phyloP scores from a whole-genome alignment of 2,797 vertebrate genomes.

The Emydoidea blandingii region DNA sequence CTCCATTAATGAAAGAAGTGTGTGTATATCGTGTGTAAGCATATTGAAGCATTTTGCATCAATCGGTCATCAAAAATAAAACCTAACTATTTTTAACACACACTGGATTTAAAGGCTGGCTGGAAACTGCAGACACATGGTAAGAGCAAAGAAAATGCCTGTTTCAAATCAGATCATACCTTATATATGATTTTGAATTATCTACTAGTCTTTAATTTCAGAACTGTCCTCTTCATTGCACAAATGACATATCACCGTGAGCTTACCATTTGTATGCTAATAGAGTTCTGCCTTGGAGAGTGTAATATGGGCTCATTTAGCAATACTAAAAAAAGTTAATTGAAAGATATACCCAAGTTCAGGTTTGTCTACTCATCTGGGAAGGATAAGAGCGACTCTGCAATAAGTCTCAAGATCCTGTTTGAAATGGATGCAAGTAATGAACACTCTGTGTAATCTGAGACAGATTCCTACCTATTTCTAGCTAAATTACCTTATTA shows the following conservation, averaged over 20 bases:
- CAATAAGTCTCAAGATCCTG: fast-evolving
- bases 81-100: background rate
- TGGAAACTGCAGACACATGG: background rate
- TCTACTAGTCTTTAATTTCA: constrained; percentile 18
- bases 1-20: background rate
- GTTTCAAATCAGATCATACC: background rate
- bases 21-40: background rate
- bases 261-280: background rate
- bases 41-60: background rate
- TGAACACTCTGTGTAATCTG: background rate
- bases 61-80: background rate
- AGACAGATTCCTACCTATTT: background rate
- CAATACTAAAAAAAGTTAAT: constrained; percentile 3
- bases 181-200: background rate
- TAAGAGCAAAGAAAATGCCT: background rate
- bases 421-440: background rate
- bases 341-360: background rate
- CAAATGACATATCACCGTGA: background rate
- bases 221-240: constrained; percentile 12
- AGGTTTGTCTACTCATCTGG: background rate
- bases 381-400: background rate
- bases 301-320: background rate
- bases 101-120: background rate
- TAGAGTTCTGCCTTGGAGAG: background rate
- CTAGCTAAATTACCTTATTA: background rate